Conservation (phyloP, 1,140 invertebrate genomes). For the Schlechtendalia chinensis region DNA sequence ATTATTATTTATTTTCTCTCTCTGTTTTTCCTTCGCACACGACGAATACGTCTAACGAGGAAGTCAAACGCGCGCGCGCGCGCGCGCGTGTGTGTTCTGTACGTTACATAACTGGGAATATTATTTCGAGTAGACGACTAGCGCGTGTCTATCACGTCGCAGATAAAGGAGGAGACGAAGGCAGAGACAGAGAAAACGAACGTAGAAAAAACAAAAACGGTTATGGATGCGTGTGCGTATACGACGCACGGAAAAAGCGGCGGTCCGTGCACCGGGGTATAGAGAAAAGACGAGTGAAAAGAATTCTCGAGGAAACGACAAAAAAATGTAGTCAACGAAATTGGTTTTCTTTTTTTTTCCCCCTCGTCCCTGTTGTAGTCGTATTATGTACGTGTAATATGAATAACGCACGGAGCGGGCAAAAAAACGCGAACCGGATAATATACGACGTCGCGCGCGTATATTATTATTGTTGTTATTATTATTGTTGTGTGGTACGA, state of each 20-base stretch:
- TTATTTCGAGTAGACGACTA: background rate
- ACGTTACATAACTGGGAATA: slow-evolving; percentile 31
- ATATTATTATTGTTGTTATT: background rate
- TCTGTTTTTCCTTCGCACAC: background rate
- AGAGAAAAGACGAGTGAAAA: background rate
- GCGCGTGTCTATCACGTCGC: background rate
- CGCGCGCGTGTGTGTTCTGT: background rate
- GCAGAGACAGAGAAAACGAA: background rate
- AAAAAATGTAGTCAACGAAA: slow-evolving; percentile 39
- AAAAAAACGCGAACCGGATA: background rate
- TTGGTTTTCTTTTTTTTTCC: slow-evolving; percentile 20
- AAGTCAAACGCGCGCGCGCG: slow-evolving; percentile 15
- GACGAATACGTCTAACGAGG: slow-evolving; percentile 26
- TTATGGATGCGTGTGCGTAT: background rate
- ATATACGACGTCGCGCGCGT: background rate
- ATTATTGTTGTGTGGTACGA: too few relatives aligned
- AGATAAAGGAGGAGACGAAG: too few relatives aligned
- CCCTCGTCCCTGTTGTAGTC: too few relatives aligned
- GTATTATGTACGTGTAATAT: background rate
- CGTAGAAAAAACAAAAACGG: slow-evolving; percentile 18
- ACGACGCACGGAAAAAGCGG: slow-evolving; percentile 5
- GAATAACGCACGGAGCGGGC: background rate
- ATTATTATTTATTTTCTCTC: background rate
- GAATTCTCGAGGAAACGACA: slow-evolving; percentile 6
- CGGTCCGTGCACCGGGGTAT: background rate